Base-by-base conservation (phyloP, 53 echinoderm and acorn worm genomes). In the Mesocentrotus franciscanus region DNA sequence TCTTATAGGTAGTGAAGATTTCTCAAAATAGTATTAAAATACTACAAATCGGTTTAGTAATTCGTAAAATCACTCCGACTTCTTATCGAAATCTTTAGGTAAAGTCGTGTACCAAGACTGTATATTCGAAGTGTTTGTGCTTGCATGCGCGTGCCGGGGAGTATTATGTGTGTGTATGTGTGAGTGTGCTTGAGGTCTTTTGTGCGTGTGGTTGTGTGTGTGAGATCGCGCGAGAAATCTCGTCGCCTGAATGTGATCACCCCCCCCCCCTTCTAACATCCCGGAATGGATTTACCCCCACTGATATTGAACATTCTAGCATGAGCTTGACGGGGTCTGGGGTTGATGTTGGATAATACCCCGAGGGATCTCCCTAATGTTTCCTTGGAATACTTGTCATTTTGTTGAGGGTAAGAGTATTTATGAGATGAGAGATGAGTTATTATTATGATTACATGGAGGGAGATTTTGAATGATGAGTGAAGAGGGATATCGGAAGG, bases 361-460 rank as follows among this genome's bases (percentile, higher is more conserved):
- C 87, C 87, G 20, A 87, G 56, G 87, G 57, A 87, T 87, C 22
- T 29, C 13, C 58, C 87, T 59, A 87, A 87, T 58, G 57, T n/a
- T 57, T 58, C 56, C n/a, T 11, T 5, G 87, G 87, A 87, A 87
- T 87, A 87, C 18, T 87, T 87, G 87, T 87, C 87, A 87, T 87
- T 87, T 87, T 87, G 87, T 87, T n/a, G 58, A 8, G 12, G 87
- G 29, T 56, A 11, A 27, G 87, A 27, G 57, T 29, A 87, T 87
- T 87, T 27, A 56, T n/a, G 58, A 58, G 58, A 87, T 87, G 87
- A 87, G 58, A 58, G 87, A 87, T 55, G 84, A 49, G 39, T 57
- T 29, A 87, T 87, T 33, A 57, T 57, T 58, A n/a, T 87, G 33
- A 56, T 87, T 57, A 87, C 56, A 58, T 58, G 11, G 22, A 42